Conservation (phyloP, 1,140 invertebrate species). For the Drosophila lacteicornis region DNA sequence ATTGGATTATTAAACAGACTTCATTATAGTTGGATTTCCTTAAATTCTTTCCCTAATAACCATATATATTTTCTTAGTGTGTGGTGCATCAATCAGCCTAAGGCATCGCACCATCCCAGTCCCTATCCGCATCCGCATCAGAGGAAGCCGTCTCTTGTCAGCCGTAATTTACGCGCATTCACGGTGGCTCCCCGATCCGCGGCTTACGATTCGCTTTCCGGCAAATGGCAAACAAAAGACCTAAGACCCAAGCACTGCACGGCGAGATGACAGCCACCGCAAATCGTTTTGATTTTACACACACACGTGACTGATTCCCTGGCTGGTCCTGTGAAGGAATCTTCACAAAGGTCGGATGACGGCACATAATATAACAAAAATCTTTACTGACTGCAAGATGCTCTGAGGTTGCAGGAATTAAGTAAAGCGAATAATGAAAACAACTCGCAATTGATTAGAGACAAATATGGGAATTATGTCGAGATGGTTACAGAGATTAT, state of each 20-base stretch:
- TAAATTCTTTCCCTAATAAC: background rate
- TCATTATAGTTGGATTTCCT: no score
- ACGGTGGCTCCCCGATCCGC: conserved; percentile 36
- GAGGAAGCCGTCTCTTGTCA: conserved; percentile 65
- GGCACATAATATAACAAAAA: conserved; percentile 26
- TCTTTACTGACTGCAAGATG: conserved; percentile 32
- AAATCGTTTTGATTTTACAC: conserved; percentile 74
- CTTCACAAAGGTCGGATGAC: conserved; percentile 8
- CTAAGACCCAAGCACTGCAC: conserved; percentile 35
- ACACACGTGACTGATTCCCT: conserved; percentile 67
- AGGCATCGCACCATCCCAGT: background rate
- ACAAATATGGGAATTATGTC: background rate
- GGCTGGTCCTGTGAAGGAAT: conserved; percentile 1
- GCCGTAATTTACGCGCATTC: conserved; percentile 78
- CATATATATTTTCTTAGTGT: background rate
- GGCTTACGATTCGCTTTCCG: background rate
- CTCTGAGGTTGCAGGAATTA: conserved; percentile 29
- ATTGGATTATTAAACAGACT: no score
- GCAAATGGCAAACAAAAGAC: conserved; percentile 78
- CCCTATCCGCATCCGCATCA: conserved; percentile 17
- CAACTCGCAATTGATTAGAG: conserved; percentile 10
- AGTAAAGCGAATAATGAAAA: conserved; percentile 11
- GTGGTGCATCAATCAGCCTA: conserved; percentile 69
- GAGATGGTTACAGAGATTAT: background rate
- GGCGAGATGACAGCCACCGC: conserved; percentile 30